phyloP scores from a whole-genome alignment of 1,140 invertebrate species.

The Drosophila ironensis region DNA sequence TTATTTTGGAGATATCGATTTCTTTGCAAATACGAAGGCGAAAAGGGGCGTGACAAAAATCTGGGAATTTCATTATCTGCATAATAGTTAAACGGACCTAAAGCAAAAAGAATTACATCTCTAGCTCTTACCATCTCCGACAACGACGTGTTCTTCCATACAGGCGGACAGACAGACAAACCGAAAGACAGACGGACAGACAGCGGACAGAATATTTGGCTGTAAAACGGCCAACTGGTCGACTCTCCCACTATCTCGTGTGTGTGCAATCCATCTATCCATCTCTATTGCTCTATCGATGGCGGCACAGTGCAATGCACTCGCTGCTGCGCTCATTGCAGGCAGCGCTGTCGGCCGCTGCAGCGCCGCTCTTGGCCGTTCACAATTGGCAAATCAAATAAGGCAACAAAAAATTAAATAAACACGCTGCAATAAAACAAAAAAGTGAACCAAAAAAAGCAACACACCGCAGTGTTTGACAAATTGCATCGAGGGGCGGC shows the following conservation, averaged over 20 bases:
- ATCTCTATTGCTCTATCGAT: slow-evolving; percentile 38
- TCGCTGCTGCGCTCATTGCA: slow-evolving; percentile 36
- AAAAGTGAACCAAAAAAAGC: slow-evolving; percentile 9
- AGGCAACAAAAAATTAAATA: slow-evolving; percentile 31
- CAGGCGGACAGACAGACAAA: too few relatives aligned
- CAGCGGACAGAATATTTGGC: background rate
- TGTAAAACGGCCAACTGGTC: background rate
- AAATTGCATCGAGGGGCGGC: slow-evolving; percentile 68
- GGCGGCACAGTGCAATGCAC: slow-evolving; percentile 57
- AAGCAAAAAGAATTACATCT: background rate
- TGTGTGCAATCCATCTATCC: slow-evolving; percentile 23
- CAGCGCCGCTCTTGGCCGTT: slow-evolving; percentile 57
- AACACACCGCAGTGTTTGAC: slow-evolving; percentile 54
- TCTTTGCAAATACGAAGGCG: too few relatives aligned
- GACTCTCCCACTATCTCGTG: slow-evolving; percentile 12
- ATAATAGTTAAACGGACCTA: too few relatives aligned
- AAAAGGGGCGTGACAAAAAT: too few relatives aligned
- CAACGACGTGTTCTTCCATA: too few relatives aligned
- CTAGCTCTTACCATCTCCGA: too few relatives aligned
- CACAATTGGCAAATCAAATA: slow-evolving; percentile 60
- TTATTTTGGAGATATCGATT: too few relatives aligned
- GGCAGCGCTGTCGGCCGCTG: background rate
- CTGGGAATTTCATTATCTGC: too few relatives aligned
- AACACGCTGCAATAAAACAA: slow-evolving; percentile 4
- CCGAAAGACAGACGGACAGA: too few relatives aligned